Conservation (phyloP, 2,888 invertebrate species). For the Polylopha cassiicola region DNA sequence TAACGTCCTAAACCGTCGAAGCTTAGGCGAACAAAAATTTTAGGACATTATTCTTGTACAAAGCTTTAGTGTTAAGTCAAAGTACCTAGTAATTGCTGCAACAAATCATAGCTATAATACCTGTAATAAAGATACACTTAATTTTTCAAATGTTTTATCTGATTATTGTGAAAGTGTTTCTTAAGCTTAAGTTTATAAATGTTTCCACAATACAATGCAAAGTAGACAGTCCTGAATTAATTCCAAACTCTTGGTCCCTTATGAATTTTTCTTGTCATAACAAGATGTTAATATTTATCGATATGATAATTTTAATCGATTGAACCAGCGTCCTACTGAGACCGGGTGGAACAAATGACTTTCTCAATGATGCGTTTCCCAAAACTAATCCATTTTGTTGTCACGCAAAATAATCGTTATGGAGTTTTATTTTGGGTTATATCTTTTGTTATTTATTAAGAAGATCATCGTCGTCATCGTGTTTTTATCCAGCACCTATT, state of each 20-base stretch:
- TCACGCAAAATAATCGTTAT: conserved; percentile 33
- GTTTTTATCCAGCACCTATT: too few species aligned
- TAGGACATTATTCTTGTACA: too few species aligned
- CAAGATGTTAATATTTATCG: conserved; percentile 49
- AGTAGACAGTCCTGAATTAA: conserved; percentile 12
- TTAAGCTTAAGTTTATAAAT: conserved; percentile 9
- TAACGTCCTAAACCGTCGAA: too few species aligned
- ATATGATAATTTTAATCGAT: conserved; percentile 72
- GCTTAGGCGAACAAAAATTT: too few species aligned
- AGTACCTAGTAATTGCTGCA: too few species aligned
- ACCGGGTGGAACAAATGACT: conserved; percentile 69
- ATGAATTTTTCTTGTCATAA: conserved; percentile 29
- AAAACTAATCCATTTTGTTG: conserved; percentile 53
- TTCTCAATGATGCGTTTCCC: conserved; percentile 43
- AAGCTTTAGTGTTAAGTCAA: too few species aligned
- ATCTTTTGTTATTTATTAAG: too few species aligned
- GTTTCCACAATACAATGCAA: too few species aligned
- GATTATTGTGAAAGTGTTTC: conserved; percentile 9
- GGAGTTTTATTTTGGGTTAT: neutral
- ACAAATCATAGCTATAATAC: too few species aligned
- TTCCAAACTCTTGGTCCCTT: conserved; percentile 15
- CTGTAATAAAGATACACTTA: conserved; percentile 7
- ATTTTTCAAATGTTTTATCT: conserved; percentile 8
- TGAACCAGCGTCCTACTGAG: conserved; percentile 70
- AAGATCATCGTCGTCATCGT: too few species aligned